phyloP scores from a whole-genome alignment of 92 coral and sea anemone species.

The Scolanthus callimorphus region DNA sequence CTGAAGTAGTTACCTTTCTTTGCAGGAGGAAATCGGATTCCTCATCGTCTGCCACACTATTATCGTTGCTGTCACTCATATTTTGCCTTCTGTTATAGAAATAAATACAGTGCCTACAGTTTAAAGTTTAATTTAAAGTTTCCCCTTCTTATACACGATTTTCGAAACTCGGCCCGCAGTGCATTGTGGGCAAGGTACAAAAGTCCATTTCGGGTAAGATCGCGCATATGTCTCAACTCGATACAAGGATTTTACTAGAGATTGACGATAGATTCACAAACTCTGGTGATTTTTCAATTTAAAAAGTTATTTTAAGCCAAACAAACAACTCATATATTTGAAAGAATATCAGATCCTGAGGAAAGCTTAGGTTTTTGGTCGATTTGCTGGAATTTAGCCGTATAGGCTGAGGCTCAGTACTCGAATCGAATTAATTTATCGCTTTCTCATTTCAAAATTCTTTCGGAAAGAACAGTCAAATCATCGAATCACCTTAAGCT shows the following conservation, averaged over 20 bases:
- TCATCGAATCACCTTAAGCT: background rate
- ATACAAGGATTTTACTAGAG: background rate
- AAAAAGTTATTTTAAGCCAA: background rate
- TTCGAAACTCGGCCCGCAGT: background rate
- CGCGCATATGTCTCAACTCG: background rate
- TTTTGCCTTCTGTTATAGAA: no score
- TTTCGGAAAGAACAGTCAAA: background rate
- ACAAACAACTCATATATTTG: background rate
- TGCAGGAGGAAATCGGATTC: no score
- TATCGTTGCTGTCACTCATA: no score
- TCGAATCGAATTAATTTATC: background rate
- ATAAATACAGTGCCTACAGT: no score
- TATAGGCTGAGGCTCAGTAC: background rate
- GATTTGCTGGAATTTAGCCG: background rate
- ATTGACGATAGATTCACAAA: background rate
- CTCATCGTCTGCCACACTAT: no score
- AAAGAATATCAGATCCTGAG: background rate
- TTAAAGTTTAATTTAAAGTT: no score
- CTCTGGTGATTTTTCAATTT: background rate
- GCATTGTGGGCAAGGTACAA: background rate
- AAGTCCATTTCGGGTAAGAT: background rate
- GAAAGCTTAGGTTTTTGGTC: background rate
- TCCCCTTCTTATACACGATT: no score
- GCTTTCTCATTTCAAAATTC: background rate
- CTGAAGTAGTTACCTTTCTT: no score